Conservation (phyloP, 2,797 vertebrate genomes). For the Geotria australis region DNA sequence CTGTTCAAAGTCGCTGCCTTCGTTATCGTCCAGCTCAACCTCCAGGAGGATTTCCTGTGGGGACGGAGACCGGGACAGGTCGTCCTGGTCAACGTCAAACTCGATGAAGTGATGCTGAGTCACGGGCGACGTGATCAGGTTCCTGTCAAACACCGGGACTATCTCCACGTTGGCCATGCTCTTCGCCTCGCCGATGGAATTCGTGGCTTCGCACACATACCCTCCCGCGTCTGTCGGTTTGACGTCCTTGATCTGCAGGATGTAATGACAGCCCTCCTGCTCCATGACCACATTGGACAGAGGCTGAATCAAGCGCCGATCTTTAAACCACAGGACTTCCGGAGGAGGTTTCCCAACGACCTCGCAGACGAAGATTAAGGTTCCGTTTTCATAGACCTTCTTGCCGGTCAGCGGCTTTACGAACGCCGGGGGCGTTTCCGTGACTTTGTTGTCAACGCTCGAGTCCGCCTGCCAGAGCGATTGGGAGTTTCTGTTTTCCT, state of each 20-base stretch:
- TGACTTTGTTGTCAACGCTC: slow-evolving; percentile 23
- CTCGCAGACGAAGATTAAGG: slow-evolving; percentile 34
- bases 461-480: slow-evolving; percentile 32
- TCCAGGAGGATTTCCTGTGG: slow-evolving; percentile 93
- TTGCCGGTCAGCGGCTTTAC: slow-evolving; percentile 48
- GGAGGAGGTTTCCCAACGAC: slow-evolving; percentile 59
- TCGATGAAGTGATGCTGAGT: slow-evolving; percentile 90
- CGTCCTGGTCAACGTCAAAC: slow-evolving; percentile 51
- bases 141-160: slow-evolving; percentile 14
- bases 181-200: slow-evolving; percentile 69
- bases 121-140: slow-evolving; percentile 21
- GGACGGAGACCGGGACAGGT: slow-evolving; percentile 64
- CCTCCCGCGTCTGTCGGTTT: slow-evolving; percentile 42
- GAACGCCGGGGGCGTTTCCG: slow-evolving; percentile 67
- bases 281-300: slow-evolving; percentile 27
- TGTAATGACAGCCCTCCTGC: slow-evolving; percentile 33
- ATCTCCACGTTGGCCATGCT: slow-evolving; percentile 46
- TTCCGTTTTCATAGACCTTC: slow-evolving; percentile 38
- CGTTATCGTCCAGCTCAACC: slow-evolving; percentile 78
- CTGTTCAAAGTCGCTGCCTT: slow-evolving; percentile 85
- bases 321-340: slow-evolving; percentile 63
- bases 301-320: slow-evolving; percentile 34
- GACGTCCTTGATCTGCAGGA: slow-evolving; percentile 28
- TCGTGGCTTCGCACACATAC: slow-evolving; percentile 69
- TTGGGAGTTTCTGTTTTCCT: slow-evolving; percentile 17